A percentile compares a stretch with the other conserved stretches of the same genome.
Conservation (phyloP, 2,113 vertebrate species). For the Alectura lathami region DNA sequence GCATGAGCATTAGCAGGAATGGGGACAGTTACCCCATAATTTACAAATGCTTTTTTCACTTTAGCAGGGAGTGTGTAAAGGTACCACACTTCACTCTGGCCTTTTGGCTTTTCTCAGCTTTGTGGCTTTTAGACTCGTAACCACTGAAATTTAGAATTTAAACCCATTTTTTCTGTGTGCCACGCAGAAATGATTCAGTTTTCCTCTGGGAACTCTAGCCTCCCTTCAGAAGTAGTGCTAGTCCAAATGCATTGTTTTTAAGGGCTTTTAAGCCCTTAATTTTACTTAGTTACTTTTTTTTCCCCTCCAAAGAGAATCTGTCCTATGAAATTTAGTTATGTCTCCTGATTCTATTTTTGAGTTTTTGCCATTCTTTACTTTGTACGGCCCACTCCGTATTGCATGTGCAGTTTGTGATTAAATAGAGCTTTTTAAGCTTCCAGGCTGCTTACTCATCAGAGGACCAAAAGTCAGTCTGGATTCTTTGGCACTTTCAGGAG, state of each 20-base stretch:
- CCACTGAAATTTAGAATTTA: not conserved
- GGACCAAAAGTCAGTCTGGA: not conserved
- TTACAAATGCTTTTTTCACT: not conserved
- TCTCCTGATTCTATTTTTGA: not conserved
- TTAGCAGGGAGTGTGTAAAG: not conserved
- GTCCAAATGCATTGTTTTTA: not conserved
- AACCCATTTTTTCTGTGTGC: not conserved
- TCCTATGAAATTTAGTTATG: not conserved
- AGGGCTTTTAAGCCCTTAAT: not conserved
- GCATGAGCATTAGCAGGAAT: not conserved
- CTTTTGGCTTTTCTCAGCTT: not conserved
- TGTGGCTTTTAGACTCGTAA: not conserved
- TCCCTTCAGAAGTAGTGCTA: accelerated
- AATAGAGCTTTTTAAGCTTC: not conserved
- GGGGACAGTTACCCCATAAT: not conserved
- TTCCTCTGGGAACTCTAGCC: not conserved
- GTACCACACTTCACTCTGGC: not conserved
- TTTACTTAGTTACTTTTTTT: not conserved
- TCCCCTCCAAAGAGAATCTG: not conserved
- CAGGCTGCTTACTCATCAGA: not conserved
- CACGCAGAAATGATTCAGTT: not conserved
- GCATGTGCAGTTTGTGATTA: not conserved
- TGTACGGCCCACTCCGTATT: not conserved
- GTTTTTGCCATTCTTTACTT: not conserved
- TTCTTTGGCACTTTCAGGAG: not conserved